These are phyloP conservation scores for Abrostola tripartita DNA, from an alignment of 2,888 invertebrate species.

Conservation along the genomic window DNA sequence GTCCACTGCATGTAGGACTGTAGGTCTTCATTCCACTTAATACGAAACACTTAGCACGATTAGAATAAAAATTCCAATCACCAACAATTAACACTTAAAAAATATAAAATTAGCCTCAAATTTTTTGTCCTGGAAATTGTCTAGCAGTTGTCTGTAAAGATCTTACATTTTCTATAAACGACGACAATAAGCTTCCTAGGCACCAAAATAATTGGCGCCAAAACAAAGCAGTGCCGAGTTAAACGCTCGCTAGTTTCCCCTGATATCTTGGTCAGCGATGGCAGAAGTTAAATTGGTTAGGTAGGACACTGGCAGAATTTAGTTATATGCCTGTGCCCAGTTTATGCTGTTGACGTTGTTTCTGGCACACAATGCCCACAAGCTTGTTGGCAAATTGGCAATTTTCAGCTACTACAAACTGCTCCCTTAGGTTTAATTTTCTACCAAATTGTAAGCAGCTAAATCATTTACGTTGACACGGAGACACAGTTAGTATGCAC, in stretches of 20 bases:
- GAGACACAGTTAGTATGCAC: neutral
- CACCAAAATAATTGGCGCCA: constrained; percentile 14
- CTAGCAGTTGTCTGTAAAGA: too few relatives aligned
- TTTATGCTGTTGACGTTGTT: constrained; percentile 53
- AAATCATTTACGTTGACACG: constrained; percentile 28
- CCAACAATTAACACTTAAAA: too few relatives aligned
- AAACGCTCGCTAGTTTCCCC: constrained; percentile 55
- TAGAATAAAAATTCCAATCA: too few relatives aligned
- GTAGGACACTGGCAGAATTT: constrained; percentile 70
- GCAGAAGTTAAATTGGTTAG: constrained; percentile 74
- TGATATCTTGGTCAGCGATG: constrained; percentile 64
- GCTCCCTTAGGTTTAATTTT: constrained; percentile 43
- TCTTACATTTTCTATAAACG: too few relatives aligned
- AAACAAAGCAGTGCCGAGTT: constrained; percentile 34
- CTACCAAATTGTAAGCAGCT: constrained; percentile 29
- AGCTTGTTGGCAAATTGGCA: constrained; percentile 51
- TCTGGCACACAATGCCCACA: constrained; percentile 41
- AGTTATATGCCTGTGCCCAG: constrained; percentile 56
- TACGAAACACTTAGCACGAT: too few relatives aligned
- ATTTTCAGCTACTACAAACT: constrained; percentile 42
- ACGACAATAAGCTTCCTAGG: neutral
- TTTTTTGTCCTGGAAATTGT: too few relatives aligned
- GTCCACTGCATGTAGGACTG: too few relatives aligned
- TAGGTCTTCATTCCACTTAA: too few relatives aligned
- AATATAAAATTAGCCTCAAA: too few relatives aligned